phyloP scores from a whole-genome alignment of 1,140 invertebrate species.

The Drosophila littoralis region DNA sequence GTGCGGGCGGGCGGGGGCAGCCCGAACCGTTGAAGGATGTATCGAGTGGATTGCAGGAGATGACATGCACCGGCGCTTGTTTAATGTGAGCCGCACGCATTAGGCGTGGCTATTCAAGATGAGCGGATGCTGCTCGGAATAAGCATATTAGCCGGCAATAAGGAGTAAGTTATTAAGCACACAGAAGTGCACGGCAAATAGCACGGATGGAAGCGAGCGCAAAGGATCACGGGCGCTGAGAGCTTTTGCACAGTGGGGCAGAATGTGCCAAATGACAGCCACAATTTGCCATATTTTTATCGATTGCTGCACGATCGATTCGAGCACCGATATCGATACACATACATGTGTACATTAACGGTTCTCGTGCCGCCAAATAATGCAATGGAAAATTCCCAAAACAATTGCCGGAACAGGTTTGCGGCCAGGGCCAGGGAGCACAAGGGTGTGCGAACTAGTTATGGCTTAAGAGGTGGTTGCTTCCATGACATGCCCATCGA shows the following conservation, averaged over 20 bases:
- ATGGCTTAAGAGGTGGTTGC: constrained; percentile 13
- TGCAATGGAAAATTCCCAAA: constrained; percentile 74
- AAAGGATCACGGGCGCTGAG: background rate
- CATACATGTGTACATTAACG: too few relatives aligned
- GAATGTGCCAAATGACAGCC: too few relatives aligned
- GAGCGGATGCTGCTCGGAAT: background rate
- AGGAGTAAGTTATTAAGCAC: constrained; percentile 18
- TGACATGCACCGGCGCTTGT: constrained; percentile 1
- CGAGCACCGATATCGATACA: background rate
- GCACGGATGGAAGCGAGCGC: background rate
- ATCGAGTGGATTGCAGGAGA: background rate
- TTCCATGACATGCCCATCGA: constrained; percentile 55
- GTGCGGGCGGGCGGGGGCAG: background rate
- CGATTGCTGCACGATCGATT: too few relatives aligned
- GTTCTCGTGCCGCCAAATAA: background rate
- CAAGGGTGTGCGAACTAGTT: constrained; percentile 12
- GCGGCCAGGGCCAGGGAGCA: background rate
- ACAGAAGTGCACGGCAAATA: constrained; percentile 31
- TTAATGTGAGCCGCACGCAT: constrained; percentile 1
- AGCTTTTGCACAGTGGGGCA: constrained; percentile 2
- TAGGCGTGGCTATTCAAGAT: background rate
- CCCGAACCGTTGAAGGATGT: constrained; percentile 10
- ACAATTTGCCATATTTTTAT: too few relatives aligned
- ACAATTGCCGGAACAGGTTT: constrained; percentile 4
- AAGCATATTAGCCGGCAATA: constrained; percentile 30